A percentile compares a stretch with the other conserved stretches of the same genome.
phyloP scores from a whole-genome alignment of 2,113 vertebrate genomes.

The Apteryx mantelli region DNA sequence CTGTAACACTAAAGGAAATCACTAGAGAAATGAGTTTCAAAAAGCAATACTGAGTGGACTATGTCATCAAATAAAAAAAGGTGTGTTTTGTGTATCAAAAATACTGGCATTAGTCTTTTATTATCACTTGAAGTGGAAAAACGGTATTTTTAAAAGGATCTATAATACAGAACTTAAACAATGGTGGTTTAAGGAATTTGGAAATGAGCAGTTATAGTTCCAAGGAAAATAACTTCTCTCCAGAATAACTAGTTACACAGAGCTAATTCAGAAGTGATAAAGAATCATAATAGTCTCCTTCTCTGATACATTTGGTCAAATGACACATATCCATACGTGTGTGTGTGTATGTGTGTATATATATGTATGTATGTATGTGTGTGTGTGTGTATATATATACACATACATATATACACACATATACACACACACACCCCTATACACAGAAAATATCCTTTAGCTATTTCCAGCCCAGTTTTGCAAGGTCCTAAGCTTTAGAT shows the following conservation, averaged over 20 bases:
- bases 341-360: too few relatives aligned
- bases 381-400: background rate
- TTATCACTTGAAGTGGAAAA: background rate
- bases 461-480: background rate
- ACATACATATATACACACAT: background rate
- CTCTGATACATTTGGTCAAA: background rate
- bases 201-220: background rate
- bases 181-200: background rate
- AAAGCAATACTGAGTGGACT: background rate
- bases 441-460: background rate
- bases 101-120: background rate
- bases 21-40: background rate
- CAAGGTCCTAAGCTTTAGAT: background rate
- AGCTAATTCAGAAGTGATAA: background rate
- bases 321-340: accelerated
- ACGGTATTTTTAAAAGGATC: background rate
- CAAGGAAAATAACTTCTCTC: background rate
- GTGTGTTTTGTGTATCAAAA: background rate
- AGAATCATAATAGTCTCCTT: background rate
- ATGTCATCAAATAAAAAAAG: background rate
- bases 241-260: background rate
- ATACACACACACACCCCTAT: background rate
- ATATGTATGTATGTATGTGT: background rate
- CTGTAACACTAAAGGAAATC: background rate
- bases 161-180: background rate